Base-by-base conservation (phyloP, 2,888 invertebrate species). In the Antitype chi region DNA sequence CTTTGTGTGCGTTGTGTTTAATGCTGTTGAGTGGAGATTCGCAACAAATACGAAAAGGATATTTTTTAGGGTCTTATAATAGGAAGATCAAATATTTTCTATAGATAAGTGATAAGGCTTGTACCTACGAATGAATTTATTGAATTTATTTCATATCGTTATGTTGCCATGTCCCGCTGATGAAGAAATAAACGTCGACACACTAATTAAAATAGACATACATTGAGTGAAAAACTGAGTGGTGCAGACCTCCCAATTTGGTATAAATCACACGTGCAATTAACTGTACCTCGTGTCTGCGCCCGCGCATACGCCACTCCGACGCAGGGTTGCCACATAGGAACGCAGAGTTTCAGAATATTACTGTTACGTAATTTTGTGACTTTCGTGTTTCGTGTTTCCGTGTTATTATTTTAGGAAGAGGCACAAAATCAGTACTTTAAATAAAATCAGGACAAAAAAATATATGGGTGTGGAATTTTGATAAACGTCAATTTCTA, bases 181-280 rank as follows among this genome's bases (percentile, higher is more conserved):
- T 85, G 71, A 86, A 86, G 86, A 80, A 87, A 87, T 86, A 79
- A 78, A 76, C 73, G 60, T 81, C 60, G 66, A 72, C 53, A 70
- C 79, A 70, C 81, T 85, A 83, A 87, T 87, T 87, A 86, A 82
- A 87, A 87, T 85, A 87, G 87, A 86, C 76, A 79, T 87, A 73
- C 76, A 80, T 69, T 81, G 84, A 87, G 76, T 82, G 75, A 84
- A 81, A 84, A 86, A 79, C 83, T 76, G 74, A 79, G 79, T 80
- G 80, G 78, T 25, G 52, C 59, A 68, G 85, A 82, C 84, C 87
- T 87, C 87, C 87, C 85, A 85, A 85, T 87, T 85, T 78, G 85
- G 87, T 88, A 87, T 87, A 88, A 87, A 86, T 86, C 88, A 87
- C 86, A 82, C 81, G 79, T 81, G 88, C 83, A 89, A 89, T 89